phyloP scores from a whole-genome alignment of 1,140 invertebrate species.

The Leptinotarsa undecemlineata region DNA sequence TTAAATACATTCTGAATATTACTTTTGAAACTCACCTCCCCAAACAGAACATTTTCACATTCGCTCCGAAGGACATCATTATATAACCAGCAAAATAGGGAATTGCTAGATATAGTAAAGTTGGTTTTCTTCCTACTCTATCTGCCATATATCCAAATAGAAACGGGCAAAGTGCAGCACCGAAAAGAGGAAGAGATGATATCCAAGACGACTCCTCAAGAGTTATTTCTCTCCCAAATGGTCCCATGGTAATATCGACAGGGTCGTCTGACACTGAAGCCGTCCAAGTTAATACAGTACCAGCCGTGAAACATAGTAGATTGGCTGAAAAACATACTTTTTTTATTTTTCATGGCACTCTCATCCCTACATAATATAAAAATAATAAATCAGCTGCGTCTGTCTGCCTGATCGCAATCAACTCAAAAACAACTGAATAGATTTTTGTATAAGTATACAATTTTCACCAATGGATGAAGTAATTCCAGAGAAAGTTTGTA shows the following conservation, averaged over 20 bases:
- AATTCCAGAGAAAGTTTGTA: too few species aligned
- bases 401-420: too few species aligned
- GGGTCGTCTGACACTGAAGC: slow-evolving; percentile 43
- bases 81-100: slow-evolving; percentile 60
- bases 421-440: too few species aligned
- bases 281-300: slow-evolving; percentile 44
- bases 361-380: too few species aligned
- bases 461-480: too few species aligned
- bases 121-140: slow-evolving; percentile 55
- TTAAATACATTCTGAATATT: not conserved
- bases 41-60: slow-evolving; percentile 49
- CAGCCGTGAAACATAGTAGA: slow-evolving; percentile 38
- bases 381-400: too few species aligned
- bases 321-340: slow-evolving; percentile 35
- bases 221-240: slow-evolving; percentile 42
- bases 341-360: too few species aligned
- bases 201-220: slow-evolving; percentile 55
- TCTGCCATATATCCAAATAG: slow-evolving; percentile 53
- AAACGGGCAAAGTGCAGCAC: slow-evolving; percentile 64
- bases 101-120: slow-evolving; percentile 57
- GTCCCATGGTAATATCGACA: slow-evolving; percentile 35
- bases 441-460: too few species aligned
- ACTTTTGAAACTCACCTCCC: slow-evolving; percentile 35
- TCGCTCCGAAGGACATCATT: slow-evolving; percentile 47
- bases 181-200: slow-evolving; percentile 69